Evolutionary conservation across 2,797 vertebrate genomes (phyloP).

Genomic region (Nannoperca australis): DNA sequence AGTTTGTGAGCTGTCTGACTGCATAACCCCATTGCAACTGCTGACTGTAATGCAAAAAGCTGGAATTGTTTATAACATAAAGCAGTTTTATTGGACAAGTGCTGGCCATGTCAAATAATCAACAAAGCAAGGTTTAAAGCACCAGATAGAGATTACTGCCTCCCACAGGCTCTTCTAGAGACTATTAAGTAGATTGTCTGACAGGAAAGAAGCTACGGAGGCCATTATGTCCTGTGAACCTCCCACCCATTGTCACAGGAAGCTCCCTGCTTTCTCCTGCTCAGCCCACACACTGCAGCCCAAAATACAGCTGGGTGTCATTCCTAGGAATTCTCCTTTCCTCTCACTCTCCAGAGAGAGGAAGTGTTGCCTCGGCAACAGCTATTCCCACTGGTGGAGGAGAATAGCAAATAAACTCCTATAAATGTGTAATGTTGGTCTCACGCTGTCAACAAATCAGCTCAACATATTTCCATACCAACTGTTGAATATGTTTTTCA

Average conservation of each 20-base stretch:
- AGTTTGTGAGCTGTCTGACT: neutral
- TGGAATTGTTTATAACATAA: neutral
- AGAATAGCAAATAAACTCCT: constrained; percentile 57
- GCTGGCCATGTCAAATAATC: neutral
- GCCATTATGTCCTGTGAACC: constrained; percentile 65
- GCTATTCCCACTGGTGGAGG: constrained; percentile 58
- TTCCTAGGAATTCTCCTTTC: constrained; percentile 60
- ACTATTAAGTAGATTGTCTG: constrained; percentile 32
- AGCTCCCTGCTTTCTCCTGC: constrained; percentile 62
- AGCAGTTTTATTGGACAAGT: neutral
- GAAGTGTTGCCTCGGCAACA: constrained; percentile 77
- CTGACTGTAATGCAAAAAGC: neutral
- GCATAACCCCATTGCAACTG: neutral
- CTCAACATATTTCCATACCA: constrained; percentile 51
- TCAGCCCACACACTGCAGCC: constrained; percentile 73
- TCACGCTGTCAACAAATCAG: constrained; percentile 72
- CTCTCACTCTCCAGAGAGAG: constrained; percentile 60
- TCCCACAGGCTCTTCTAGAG: constrained; percentile 21
- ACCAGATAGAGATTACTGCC: constrained; percentile 1
- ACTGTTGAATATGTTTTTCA: constrained; percentile 58
- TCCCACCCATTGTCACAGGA: constrained; percentile 73
- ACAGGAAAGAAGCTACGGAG: constrained; percentile 49
- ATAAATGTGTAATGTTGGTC: constrained; percentile 51
- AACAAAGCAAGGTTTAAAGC: neutral
- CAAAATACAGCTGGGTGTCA: constrained; percentile 73